Conservation (phyloP, 2,888 invertebrate species). For the Aleiodes alternator region DNA sequence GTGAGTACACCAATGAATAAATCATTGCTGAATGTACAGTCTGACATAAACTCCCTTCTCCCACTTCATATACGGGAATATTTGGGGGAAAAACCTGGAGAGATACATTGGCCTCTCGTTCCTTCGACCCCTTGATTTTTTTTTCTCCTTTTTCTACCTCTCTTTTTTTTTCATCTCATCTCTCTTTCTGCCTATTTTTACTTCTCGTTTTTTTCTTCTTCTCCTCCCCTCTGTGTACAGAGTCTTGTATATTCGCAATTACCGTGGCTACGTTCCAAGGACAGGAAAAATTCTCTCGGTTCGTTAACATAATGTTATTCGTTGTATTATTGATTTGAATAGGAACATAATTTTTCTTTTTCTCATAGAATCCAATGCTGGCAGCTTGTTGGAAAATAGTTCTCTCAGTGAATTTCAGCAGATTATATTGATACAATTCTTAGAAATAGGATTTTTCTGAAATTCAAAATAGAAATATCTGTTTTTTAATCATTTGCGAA, state of each 20-base stretch:
- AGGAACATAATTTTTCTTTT: background rate
- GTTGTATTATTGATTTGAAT: background rate
- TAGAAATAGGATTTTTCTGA: too few relatives aligned
- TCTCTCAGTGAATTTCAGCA: too few relatives aligned
- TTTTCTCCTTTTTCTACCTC: background rate
- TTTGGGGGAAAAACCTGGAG: constrained; percentile 4
- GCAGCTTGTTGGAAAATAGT: too few relatives aligned
- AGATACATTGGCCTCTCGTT: background rate
- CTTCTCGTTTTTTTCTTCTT: background rate
- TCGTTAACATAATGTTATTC: constrained; percentile 48
- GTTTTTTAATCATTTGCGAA: too few relatives aligned
- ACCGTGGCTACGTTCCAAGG: constrained; percentile 55
- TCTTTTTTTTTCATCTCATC: background rate
- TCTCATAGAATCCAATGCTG: too few relatives aligned
- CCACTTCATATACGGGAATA: constrained; percentile 3
- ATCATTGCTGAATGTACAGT: constrained; percentile 14
- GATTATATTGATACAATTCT: too few relatives aligned
- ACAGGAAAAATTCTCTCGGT: constrained; percentile 48
- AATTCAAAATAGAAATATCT: too few relatives aligned
- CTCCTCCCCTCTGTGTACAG: background rate
- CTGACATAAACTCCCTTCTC: background rate
- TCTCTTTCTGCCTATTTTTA: background rate
- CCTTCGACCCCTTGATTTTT: background rate
- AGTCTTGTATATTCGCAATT: constrained; percentile 52
- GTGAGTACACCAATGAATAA: constrained; percentile 16